Percentiles rank a stretch among this genome's conserved stretches.
phyloP scores from a whole-genome alignment of 2,113 vertebrate species.

The Centropristis striata region DNA sequence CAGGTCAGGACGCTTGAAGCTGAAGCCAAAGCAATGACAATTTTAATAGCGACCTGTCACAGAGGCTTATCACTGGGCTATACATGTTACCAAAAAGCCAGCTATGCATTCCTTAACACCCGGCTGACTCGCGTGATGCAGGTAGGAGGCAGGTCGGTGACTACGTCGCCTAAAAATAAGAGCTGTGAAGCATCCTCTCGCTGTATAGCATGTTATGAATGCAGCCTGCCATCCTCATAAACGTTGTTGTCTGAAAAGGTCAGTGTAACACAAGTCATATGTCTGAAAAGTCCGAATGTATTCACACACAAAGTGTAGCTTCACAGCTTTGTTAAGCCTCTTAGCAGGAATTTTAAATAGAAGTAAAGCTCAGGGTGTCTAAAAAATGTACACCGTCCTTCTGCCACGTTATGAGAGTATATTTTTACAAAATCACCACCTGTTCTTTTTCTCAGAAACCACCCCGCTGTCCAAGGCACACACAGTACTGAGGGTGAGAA shows the following conservation, averaged over 20 bases:
- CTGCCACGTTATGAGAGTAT: not conserved
- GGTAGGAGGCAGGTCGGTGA: conserved; percentile 55
- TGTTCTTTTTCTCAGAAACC: conserved; percentile 34
- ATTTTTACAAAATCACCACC: conserved; percentile 4
- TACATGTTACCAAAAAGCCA: conserved; percentile 32
- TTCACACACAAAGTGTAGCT: not conserved
- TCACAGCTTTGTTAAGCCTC: conserved; percentile 15
- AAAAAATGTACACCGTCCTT: not conserved
- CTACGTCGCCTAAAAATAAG: conserved; percentile 63
- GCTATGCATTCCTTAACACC: conserved; percentile 33
- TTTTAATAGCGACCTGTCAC: conserved; percentile 49
- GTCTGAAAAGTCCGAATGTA: conserved; percentile 16
- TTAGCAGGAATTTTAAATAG: conserved; percentile 11
- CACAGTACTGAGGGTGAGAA: conserved; percentile 17
- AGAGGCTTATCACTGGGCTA: conserved; percentile 43
- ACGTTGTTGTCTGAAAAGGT: conserved; percentile 45
- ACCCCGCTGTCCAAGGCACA: not conserved
- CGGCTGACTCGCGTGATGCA: conserved; percentile 20
- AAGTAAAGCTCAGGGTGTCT: not conserved
- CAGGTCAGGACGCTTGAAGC: conserved; percentile 13
- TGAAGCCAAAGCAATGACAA: conserved; percentile 33
- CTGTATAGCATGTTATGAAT: conserved; percentile 44
- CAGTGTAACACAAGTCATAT: conserved; percentile 31
- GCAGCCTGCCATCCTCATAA: conserved; percentile 26
- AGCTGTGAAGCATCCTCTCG: conserved; percentile 29